Evolutionary conservation across 2,888 invertebrate species (phyloP), one percentile per base, ranked within the genome.

Genomic region (Prosopocoilus inquinatus): DNA sequence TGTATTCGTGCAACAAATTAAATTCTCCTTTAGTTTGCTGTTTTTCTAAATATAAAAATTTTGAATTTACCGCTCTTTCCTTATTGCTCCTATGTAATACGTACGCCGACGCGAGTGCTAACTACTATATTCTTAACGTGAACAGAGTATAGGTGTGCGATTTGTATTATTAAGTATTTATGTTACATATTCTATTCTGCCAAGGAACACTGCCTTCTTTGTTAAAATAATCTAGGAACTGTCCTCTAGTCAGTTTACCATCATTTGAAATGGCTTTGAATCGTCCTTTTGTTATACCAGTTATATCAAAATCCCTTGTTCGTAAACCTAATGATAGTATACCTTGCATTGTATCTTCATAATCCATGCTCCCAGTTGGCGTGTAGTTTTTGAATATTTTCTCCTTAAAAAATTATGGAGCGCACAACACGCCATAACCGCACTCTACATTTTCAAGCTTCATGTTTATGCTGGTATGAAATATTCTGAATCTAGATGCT

Each of bases 401-500:
- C 44, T 44, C 15, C 44, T 13, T 44, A 34, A 34, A 34, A 34
- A 34, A 9, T 34, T 34, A 34, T 43, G 43, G 12, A 43, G 2
- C 43, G 12, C 15, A 43, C 43, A 43, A 43, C 43, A 43, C 15
- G 43, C 2, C 43, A 43, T 43, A 43, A 2, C 43, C 9, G 13
- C 43, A 43, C n/a, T 43, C 11, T 43, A 11, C 1, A 43, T 43
- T 12, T 9, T 34, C 9, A 34, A 34, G 34, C 8, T 34, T 7
- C 9, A 34, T 8, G 9, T 34, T 34, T 34, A 34, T 34, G 34
- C 34, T 34, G 34, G 47, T 61, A 39, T 45, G 51, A 43, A 56
- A 62, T 47, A 62, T 54, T 36, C 55, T 41, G 53, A 59, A 58
- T 15, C 47, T 9, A 36, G 39, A 36, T 36, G 59, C 34, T 33